Evolutionary conservation across 2,888 invertebrate genomes (phyloP).

Genomic region (Nephrotoma flavescens): DNA sequence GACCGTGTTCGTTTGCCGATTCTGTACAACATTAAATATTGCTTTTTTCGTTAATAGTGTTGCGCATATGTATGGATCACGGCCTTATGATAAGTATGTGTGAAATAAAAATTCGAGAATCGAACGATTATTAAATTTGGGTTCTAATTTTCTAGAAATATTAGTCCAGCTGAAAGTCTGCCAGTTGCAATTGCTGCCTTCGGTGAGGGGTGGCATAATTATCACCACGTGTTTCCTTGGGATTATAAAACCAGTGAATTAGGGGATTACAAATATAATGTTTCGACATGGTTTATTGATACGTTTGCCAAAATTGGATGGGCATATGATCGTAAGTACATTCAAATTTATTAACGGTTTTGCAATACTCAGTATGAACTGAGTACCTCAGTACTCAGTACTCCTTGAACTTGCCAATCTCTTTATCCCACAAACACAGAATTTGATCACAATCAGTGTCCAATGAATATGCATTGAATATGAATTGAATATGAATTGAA

Average conservation of each 20-base stretch:
- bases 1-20: constrained; percentile 70
- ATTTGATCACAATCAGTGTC: too few relatives aligned
- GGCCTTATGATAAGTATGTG: constrained; percentile 73
- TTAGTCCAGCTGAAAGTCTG: constrained; percentile 56
- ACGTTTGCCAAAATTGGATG: constrained; percentile 62
- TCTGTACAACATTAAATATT: constrained; percentile 72
- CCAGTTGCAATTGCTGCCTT: constrained; percentile 59
- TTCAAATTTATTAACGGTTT: background rate
- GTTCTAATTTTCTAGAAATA: constrained; percentile 37
- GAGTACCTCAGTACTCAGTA: too few relatives aligned
- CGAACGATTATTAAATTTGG: background rate
- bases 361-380: too few relatives aligned
- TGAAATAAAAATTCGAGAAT: background rate
- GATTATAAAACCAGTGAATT: constrained; percentile 54
- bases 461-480: too few relatives aligned
- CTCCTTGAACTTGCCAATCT: too few relatives aligned
- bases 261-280: constrained; percentile 47
- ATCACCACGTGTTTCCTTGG: constrained; percentile 62
- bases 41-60: constrained; percentile 93
- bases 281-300: constrained; percentile 70
- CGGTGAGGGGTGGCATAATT: constrained; percentile 76
- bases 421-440: too few relatives aligned
- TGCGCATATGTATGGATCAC: constrained; percentile 86
- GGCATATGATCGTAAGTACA: constrained; percentile 56
- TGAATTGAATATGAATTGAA: too few relatives aligned